These are phyloP conservation scores for Camelus bactrianus DNA, from an alignment of 2,113 vertebrate species.

Conservation along the genomic window DNA sequence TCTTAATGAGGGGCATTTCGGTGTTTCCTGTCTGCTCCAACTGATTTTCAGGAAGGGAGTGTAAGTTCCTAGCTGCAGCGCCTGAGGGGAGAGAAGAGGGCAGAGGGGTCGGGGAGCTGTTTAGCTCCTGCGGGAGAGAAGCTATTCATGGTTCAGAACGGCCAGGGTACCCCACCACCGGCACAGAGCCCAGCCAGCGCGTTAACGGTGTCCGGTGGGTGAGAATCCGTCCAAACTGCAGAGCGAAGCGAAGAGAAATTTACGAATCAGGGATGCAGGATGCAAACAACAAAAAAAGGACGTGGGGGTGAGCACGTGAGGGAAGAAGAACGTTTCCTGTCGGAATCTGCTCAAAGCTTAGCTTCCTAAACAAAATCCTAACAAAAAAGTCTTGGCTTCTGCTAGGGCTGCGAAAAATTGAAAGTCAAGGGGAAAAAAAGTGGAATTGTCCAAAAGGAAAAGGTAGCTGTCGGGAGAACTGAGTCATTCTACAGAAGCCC, in stretches of 20 bases:
- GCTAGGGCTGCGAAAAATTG: not conserved
- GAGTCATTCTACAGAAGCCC: not conserved
- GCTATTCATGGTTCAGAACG: accelerated
- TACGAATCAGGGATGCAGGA: not conserved
- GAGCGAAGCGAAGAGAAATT: not conserved
- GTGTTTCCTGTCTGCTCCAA: not conserved
- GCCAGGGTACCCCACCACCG: not conserved
- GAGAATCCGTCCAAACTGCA: not conserved
- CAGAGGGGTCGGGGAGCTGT: not conserved
- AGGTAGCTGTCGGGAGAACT: not conserved
- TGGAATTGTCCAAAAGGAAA: not conserved
- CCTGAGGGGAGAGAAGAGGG: not conserved
- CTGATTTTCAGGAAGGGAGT: not conserved
- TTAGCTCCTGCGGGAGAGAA: not conserved
- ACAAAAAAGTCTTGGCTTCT: not conserved
- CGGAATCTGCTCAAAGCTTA: not conserved
- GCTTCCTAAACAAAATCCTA: not conserved
- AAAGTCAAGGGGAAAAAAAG: not conserved
- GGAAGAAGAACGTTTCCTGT: not conserved
- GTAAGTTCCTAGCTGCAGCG: not conserved
- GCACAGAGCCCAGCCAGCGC: not conserved
- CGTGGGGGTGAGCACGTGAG: not conserved
- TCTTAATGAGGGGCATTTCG: not conserved
- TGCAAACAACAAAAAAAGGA: too few species aligned
- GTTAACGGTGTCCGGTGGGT: too few species aligned